Base-by-base conservation (phyloP, 2,797 vertebrate species). In the Sandelia bainsii region DNA sequence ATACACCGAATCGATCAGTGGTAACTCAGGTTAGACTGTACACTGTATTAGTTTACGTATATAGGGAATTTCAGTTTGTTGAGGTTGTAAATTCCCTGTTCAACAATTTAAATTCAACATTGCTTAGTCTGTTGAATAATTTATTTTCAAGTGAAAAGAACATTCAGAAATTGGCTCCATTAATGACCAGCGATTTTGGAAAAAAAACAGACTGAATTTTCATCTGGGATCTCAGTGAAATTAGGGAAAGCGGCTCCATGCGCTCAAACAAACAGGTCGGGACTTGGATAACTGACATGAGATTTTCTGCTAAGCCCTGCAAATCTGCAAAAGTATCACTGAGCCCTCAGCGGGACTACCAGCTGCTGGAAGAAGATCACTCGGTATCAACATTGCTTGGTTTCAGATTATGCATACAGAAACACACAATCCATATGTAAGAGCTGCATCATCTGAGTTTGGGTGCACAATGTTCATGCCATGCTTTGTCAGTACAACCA, bases 201-300 rank as follows among this genome's bases (percentile, higher is more conserved):
- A 14, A 16, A 23, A 37, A 50, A 69, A 69, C 45, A 68, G 51
- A 19, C 17, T 1, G 40, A 48, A 58, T 68, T 77, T 80, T 69
- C 23, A 53, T 19, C 49, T 63, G 45, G 25, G 63, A 69, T 79
- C 48, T 67, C 5, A 67, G 13, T 75, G 37, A 81, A 79, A 74
- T 80, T 67, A 65, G 44, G 14, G 1, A 51, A 63, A 65, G 52
- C 60, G 62, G 72, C 27, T 70, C 52, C 69, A 66, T 52, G 39
- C 75, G 75, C 79, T 83, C 51, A 76, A 77, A 84, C 62, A 79
- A 72, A 83, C 60, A 67, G n/a, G n/a, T 60, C 8, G n/a, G 51
- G 62, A 68, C 52, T 74, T 39, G 52, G 49, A 63, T 48, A 66
- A 77, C 27, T 57, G 53, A 73, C 50, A 37, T n/a, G 52, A 60